Evolutionary conservation across 2,888 invertebrate genomes (phyloP), one percentile per base, ranked within the genome.

Genomic region (Copidosoma aretas): DNA sequence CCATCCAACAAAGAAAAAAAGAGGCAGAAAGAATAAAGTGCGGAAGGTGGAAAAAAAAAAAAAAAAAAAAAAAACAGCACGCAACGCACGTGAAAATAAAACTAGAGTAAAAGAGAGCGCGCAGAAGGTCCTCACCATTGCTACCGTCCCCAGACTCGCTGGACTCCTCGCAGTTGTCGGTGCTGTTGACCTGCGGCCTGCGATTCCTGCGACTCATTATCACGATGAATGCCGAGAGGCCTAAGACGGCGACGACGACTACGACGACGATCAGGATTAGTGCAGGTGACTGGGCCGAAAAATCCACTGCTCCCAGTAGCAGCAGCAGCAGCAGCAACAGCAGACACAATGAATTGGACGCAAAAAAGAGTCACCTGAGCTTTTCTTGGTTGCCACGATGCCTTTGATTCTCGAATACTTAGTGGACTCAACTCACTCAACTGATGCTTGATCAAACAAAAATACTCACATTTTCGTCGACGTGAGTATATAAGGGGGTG

Each of bases 141-240:
- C 57, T n/a, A 49, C 49, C 91, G 73, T 91, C 91, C 74, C 89
- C 89, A 21, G 91, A 91, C 78, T 91, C 92, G 0, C 91, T 90
- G 5, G 92, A 91, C 52, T 77, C 78, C 46, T 85, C 86, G 73
- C 89, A 89, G 64, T 86, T 86, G 74, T 89, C 89, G 75, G 86
- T 86, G 46, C 88, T 89, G 77, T 91, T 91, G 74, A 87, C 87
- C 81, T 91, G 91, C 81, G 91, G 91, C 82, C 91, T 77, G 5
- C 69, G 67, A 39, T 68, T 68, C 25, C 64, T 71, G 15, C 43
- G 32, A 32, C 60, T 59, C 64, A 69, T 67, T 54, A 49, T 62
- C 12, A 24, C 56, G 32, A 17, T 24, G 22, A 60, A 54, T 49
- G 15, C 49, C 32, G 32, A 32, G 8, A 32, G 49, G 15, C 17